Evolutionary conservation across 2,113 vertebrate genomes (phyloP).

Genomic region (Meles meles): DNA sequence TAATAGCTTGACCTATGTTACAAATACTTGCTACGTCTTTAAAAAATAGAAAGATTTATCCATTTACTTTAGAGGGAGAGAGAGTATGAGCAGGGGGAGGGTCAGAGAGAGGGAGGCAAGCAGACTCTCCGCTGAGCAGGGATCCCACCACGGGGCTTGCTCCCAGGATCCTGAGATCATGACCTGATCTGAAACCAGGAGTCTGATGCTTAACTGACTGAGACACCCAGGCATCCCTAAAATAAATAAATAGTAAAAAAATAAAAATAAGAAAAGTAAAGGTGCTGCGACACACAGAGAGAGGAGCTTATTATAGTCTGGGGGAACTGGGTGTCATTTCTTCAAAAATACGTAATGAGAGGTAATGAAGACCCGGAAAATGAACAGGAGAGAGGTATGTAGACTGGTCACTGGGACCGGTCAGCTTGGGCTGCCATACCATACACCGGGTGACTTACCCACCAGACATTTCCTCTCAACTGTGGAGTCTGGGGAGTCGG

Average conservation of each 20-base stretch:
- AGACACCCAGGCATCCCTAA: too few relatives aligned
- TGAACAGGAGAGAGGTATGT: neutral
- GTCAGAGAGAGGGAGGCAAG: too few relatives aligned
- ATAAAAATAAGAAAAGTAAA: neutral
- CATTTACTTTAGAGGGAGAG: too few relatives aligned
- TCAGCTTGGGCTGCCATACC: neutral
- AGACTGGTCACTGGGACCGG: neutral
- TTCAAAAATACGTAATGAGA: neutral
- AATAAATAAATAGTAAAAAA: neutral
- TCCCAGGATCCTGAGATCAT: too few relatives aligned
- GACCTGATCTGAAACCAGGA: too few relatives aligned
- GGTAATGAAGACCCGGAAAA: neutral
- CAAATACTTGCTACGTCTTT: neutral
- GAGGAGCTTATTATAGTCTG: neutral
- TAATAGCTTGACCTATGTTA: neutral
- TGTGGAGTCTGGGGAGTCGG: neutral
- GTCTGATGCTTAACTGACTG: too few relatives aligned
- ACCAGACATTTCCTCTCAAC: neutral
- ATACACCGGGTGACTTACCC: accelerated
- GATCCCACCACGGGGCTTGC: too few relatives aligned
- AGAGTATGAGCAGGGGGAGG: too few relatives aligned
- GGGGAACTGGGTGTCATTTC: neutral
- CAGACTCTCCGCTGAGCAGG: too few relatives aligned
- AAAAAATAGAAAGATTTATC: neutral
- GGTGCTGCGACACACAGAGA: neutral